These are phyloP conservation scores for Pomatostomus ruficeps DNA, from an alignment of 2,113 vertebrate genomes.

Conservation along the genomic window DNA sequence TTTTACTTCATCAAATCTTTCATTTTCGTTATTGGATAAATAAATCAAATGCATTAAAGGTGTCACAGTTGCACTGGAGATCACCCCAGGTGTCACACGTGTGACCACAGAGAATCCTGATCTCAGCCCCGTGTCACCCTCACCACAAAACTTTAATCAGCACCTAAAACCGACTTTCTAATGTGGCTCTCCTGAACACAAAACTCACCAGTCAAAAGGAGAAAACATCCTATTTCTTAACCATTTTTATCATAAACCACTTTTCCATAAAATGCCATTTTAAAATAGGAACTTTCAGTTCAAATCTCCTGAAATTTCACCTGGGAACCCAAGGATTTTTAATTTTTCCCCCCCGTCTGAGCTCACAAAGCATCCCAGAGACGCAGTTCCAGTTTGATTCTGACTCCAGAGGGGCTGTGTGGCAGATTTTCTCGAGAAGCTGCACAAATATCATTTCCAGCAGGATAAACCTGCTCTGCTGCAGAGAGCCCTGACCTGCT, in stretches of 20 bases:
- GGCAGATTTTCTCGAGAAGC: neutral
- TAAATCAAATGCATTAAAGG: neutral
- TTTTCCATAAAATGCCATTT: neutral
- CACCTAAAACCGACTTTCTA: neutral
- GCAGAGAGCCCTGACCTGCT: neutral
- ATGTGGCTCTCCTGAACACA: neutral
- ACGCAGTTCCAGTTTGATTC: neutral
- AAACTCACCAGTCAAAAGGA: neutral
- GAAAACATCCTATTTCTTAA: neutral
- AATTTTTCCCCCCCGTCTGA: neutral
- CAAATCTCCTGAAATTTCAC: neutral
- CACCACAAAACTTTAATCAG: neutral
- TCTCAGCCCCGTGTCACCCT: neutral
- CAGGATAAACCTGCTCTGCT: neutral
- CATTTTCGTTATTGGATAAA: neutral
- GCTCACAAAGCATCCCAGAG: neutral
- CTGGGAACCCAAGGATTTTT: neutral
- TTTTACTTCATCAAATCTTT: neutral
- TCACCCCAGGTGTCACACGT: rapidly evolving
- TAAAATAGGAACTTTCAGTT: neutral
- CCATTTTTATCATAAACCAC: neutral
- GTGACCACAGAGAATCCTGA: neutral
- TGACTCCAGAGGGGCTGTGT: neutral
- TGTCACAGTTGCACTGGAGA: neutral
- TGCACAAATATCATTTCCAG: neutral